Percentiles rank a stretch among this genome's conserved stretches.
Conservation (phyloP, 2,888 invertebrate genomes). For the Drosophila algonquin region DNA sequence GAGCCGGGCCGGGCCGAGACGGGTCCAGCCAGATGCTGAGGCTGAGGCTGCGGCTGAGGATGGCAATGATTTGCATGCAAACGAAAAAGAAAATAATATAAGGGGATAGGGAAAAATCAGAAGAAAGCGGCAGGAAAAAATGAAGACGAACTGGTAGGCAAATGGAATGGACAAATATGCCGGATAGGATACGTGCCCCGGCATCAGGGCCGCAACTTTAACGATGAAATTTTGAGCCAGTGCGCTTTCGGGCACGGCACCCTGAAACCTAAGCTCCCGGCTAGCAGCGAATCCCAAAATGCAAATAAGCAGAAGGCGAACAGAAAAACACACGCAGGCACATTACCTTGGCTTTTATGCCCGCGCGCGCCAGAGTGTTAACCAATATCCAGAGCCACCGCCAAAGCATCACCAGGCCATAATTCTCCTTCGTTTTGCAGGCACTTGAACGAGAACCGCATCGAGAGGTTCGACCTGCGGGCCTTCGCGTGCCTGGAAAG, state of each 20-base stretch:
- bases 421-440: constrained; percentile 63
- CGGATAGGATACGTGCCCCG: constrained; percentile 51
- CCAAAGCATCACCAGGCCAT: neutral
- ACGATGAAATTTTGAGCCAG: constrained; percentile 51
- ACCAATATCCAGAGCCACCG: constrained; percentile 6
- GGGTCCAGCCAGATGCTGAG: constrained; percentile 12
- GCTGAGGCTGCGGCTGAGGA: constrained; percentile 37
- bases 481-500: constrained; percentile 84
- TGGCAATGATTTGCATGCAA: constrained; percentile 42
- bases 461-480: constrained; percentile 83
- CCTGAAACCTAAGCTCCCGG: neutral
- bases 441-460: constrained; percentile 84
- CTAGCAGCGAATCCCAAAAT: constrained; percentile 25
- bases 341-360: constrained; percentile 37
- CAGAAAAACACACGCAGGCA: constrained; percentile 1
- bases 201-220: constrained; percentile 51
- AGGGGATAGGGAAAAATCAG: neutral
- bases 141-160: neutral
- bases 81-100: neutral
- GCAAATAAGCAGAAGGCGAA: constrained; percentile 33
- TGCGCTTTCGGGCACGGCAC: neutral
- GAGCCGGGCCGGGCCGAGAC: too few relatives aligned
- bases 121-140: neutral
- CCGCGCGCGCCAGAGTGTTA: constrained; percentile 13
- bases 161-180: constrained; percentile 28